phyloP scores from a whole-genome alignment of 2,888 invertebrate species.

The Caprella mutica region DNA sequence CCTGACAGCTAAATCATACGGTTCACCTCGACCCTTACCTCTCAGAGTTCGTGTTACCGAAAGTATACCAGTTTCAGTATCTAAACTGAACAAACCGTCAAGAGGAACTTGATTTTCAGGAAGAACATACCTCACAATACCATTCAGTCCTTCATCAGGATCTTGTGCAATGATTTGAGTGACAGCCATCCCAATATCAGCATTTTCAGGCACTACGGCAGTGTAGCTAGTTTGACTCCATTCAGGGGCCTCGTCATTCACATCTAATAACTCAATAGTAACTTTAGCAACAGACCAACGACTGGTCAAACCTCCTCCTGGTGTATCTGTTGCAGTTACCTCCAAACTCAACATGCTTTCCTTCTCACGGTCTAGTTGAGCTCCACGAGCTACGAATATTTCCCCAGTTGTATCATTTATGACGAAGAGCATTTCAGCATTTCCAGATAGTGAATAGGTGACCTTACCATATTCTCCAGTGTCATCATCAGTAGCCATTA shows the following conservation, averaged over 20 bases:
- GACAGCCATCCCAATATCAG: constrained; percentile 45
- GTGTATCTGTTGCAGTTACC: constrained; percentile 63
- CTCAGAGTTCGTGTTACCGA: constrained; percentile 54
- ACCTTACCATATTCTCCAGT: constrained; percentile 54
- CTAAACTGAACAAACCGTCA: constrained; percentile 57
- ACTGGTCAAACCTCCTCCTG: constrained; percentile 57
- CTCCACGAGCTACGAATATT: constrained; percentile 47
- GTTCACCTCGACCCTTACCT: constrained; percentile 62
- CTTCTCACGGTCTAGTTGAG: constrained; percentile 58
- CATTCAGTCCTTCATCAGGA: constrained; percentile 52
- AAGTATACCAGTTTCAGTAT: constrained; percentile 55
- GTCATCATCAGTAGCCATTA: constrained; percentile 55
- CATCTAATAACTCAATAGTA: constrained; percentile 58
- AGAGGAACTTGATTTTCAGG: constrained; percentile 57
- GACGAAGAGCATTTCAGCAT: constrained; percentile 59
- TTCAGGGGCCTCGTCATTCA: constrained; percentile 63
- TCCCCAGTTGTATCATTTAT: constrained; percentile 46
- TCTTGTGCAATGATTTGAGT: constrained; percentile 59
- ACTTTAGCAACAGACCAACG: constrained; percentile 39
- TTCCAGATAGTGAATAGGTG: constrained; percentile 58
- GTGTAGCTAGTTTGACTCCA: constrained; percentile 51
- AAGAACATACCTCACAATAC: constrained; percentile 51
- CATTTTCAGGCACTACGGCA: constrained; percentile 67
- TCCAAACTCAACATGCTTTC: constrained; percentile 57
- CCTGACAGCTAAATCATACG: constrained; percentile 55